A percentile compares a stretch with the other conserved stretches of the same genome.
phyloP scores from a whole-genome alignment of 2,113 vertebrate genomes.

The Scolopax mira region DNA sequence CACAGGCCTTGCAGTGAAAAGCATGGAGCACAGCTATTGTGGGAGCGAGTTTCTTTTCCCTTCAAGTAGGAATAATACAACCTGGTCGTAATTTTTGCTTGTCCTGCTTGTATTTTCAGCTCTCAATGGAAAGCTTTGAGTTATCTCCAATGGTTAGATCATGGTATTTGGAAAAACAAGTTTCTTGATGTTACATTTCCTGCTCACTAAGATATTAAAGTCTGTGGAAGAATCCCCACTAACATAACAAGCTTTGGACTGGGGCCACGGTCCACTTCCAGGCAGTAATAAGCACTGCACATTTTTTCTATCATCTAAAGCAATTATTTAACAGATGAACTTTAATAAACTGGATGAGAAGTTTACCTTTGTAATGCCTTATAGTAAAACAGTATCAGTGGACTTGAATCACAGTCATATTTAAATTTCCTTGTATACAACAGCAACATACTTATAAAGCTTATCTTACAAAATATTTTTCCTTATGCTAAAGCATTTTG shows the following conservation, averaged over 20 bases:
- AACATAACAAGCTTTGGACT: background rate
- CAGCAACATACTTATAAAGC: background rate
- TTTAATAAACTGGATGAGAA: background rate
- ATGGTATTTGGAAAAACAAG: background rate
- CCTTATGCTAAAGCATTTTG: background rate
- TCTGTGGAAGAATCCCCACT: background rate
- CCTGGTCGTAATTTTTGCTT: background rate
- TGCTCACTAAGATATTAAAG: background rate
- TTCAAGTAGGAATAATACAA: background rate
- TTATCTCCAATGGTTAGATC: background rate
- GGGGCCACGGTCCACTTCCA: background rate
- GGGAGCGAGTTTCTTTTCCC: background rate
- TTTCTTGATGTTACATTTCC: conserved; percentile 4
- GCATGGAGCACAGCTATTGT: background rate
- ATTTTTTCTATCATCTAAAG: conserved; percentile 25
- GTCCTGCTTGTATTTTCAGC: background rate
- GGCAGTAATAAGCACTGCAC: background rate
- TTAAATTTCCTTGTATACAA: background rate
- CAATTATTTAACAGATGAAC: conserved; percentile 4
- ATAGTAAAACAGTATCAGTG: background rate
- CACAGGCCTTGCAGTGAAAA: background rate
- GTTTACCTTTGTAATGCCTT: background rate
- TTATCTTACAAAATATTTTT: background rate
- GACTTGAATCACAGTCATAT: background rate
- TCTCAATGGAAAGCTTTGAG: background rate